Base-by-base conservation (phyloP, 1,140 invertebrate genomes). In the Argopecten irradians region DNA sequence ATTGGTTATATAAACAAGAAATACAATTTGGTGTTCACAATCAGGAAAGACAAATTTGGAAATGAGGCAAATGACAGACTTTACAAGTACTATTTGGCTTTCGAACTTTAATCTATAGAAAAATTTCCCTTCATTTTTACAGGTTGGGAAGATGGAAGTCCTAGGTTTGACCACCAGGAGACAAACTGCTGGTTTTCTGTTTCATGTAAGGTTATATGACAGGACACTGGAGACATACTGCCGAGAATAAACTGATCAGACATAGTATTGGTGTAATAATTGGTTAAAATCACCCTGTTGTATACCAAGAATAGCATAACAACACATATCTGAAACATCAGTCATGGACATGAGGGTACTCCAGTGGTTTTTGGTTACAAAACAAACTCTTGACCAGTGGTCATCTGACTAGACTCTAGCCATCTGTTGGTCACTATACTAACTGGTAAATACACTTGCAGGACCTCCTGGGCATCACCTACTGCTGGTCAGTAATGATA, bases 321-420 rank as follows among this genome's bases (percentile, higher is more conserved):
- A 71, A 28, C 55, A 71, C 28, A 5, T n/a, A n/a, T n/a, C n/a
- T n/a, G n/a, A n/a, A n/a, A n/a, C 1, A 28, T 28, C 43, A 5
- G 14, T 11, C 43, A 46, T 46, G 14, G 13, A 46, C 19, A 46
- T 46, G 9, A 46, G 13, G 9, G 43, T 46, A 46, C 9, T 19
- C 19, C 19, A 46, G 16, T 28, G n/a, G 55, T 71, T 71, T 71
- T 16, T 7, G 0, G 5, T 71, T 28, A 71, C 55, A 28, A 71
- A 71, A 71, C 55, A 71, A 71, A 71, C n/a, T n/a, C n/a, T n/a
- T 71, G 55, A 71, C 55, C 55, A 71, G 55, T 71, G 55, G 55
- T 71, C 55, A 71, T 28, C 5, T 71, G 55, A 71, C 55, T 71
- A 71, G 55, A 71, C 55, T 28, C 55, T n/a, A 71, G 55, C 55